Base-by-base conservation (phyloP, 2,888 invertebrate species). In the Reticulitermes lucifugus region DNA sequence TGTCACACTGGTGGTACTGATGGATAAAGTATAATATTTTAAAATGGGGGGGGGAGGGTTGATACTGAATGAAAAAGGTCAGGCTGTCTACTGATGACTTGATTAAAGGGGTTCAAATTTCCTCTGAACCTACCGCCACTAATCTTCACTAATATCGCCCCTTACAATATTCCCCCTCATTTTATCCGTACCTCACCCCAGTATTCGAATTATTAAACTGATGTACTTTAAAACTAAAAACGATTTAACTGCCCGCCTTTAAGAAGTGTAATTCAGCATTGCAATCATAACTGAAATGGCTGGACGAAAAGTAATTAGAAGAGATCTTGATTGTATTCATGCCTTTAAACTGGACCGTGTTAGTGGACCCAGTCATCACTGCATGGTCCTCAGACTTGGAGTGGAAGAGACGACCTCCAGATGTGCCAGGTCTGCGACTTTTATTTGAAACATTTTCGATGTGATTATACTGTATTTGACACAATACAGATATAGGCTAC, bases 31-130 rank as follows among this genome's bases (percentile, higher is more conserved):
- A 35, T 35, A 35, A 35, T 0, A 35, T 35, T 35, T 35, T 35
- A 35, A 2, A 35, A 0, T 35, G 46, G 12, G 9, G 60, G 6
- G 60, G 14, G 60, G 10, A 6, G 60, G 10, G 21, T 73, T 73
- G 73, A 77, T n/a, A 77, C 5, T n/a, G 77, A 75, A 35, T 43
- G 43, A 21, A 43, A 43, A 43, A 73, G 77, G 77, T 51, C 22
- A 51, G 46, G 77, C 22, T 77, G n/a, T 46, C 77, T 46, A 10
- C 43, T 73, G 21, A 73, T 41, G 73, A 73, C 73, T 73, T 73
- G 73, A 77, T 77, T 51, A 77, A n/a, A 77, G 51, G 77, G 73
- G 77, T 10, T n/a, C 5, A 43, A 77, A 46, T 77, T 43, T 46
- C 46, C 51, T 77, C 35, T 77, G 77, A 43, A n/a, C n/a, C 51